These are phyloP conservation scores for Synanthedon tipuliformis DNA, from an alignment of 2,888 invertebrate species.

Conservation along the genomic window DNA sequence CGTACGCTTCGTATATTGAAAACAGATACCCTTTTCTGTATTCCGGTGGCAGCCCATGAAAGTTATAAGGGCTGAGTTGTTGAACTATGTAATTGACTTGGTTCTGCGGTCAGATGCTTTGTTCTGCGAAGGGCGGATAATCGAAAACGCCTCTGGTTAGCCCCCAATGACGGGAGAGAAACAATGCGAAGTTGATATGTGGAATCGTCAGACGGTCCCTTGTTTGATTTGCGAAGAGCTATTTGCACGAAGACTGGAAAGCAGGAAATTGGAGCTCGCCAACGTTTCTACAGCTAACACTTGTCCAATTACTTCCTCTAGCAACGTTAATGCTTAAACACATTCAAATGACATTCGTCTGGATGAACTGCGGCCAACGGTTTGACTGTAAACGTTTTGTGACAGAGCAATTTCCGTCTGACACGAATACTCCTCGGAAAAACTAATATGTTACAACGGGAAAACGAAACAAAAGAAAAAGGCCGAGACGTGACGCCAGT, in stretches of 20 bases:
- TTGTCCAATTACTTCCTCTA: slow-evolving; percentile 57
- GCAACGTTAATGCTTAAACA: slow-evolving; percentile 31
- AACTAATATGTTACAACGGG: slow-evolving; percentile 52
- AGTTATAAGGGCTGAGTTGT: slow-evolving; percentile 70
- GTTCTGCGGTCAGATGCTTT: slow-evolving; percentile 66
- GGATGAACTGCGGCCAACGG: slow-evolving; percentile 29
- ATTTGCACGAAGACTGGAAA: slow-evolving; percentile 53
- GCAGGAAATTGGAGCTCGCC: slow-evolving; percentile 58
- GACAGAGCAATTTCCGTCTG: slow-evolving; percentile 47
- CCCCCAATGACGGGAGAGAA: slow-evolving; percentile 58
- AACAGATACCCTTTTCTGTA: slow-evolving; percentile 70
- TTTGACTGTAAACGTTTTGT: slow-evolving; percentile 31
- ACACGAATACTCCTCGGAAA: slow-evolving; percentile 44
- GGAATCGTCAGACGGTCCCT: slow-evolving; percentile 59
- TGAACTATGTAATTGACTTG: slow-evolving; percentile 71
- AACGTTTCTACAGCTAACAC: slow-evolving; percentile 41
- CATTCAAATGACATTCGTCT: slow-evolving; percentile 30
- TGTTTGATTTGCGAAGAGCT: slow-evolving; percentile 69
- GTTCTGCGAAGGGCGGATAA: slow-evolving; percentile 63
- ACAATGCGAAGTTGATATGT: slow-evolving; percentile 69
- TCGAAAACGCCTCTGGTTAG: slow-evolving; percentile 69
- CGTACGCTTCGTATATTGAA: slow-evolving; percentile 60
- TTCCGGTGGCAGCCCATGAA: slow-evolving; percentile 65
- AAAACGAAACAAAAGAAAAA: slow-evolving; percentile 39
- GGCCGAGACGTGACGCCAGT: slow-evolving; percentile 44